Evolutionary conservation across 2,797 vertebrate species (phyloP), one percentile per base, ranked within the genome.

Genomic region (Steatocranus sp.): DNA sequence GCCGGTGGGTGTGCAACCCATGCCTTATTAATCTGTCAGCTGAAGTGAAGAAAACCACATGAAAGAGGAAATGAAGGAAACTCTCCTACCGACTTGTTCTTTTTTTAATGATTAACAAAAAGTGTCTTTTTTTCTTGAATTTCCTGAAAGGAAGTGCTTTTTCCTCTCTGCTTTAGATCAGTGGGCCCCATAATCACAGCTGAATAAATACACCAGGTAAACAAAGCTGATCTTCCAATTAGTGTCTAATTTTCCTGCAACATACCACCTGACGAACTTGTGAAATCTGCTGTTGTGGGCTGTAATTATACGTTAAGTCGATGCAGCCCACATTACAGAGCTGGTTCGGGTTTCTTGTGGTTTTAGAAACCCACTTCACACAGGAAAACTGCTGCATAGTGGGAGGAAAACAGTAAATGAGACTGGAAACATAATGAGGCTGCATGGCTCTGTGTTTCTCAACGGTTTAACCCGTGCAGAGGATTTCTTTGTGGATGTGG

Each of bases 351-450:
- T 83, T 83, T 82, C 51, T 75, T 88, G 90, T 86, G 90, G 90
- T 83, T 89, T 79, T 12, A 77, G 54, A 56, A 87, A 89, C 80
- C 84, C 85, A 83, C 89, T 90, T 92, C 89, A 91, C 78, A 89
- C 63, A 87, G 85, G 87, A 86, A 87, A 84, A n/a, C 74, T 8
- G n/a, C 73, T 49, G 17, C 18, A 27, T 20, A n/a, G 88, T 86
- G 83, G 86, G 90, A 84, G 80, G 83, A 82, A 27, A 50, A 38
- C 18, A 34, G 18, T 3, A 74, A 27, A 43, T 68, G 38, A 82
- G 66, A 54, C 70, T 84, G 88, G 91, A 93, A 91, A 90, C 82
- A 90, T 83, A 80, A 86, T 78, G 43, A 30, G 8, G 77, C 79
- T 74, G 11, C 27, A n/a, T 25, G 0, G 10, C 34, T 30, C 12